Evolutionary conservation across 2,888 invertebrate genomes (phyloP).

Genomic region (Apodemia duryi): DNA sequence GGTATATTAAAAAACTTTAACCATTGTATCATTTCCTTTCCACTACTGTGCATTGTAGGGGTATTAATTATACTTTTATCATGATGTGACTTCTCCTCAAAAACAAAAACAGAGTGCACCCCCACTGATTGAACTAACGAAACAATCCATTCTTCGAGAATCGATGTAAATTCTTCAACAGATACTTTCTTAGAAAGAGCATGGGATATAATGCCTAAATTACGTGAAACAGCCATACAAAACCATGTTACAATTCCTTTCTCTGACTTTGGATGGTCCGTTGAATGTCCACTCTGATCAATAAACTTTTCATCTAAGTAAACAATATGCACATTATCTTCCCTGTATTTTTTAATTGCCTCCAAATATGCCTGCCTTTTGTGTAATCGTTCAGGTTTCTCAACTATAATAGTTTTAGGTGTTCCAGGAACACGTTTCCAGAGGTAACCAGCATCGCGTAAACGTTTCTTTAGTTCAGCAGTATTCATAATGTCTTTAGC

Average conservation of each 20-base stretch:
- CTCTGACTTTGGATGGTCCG: too few species aligned
- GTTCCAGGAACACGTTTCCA: conserved; percentile 15
- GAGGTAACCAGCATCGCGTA: neutral
- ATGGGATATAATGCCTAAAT: neutral
- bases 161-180: neutral
- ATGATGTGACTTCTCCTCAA: conserved; percentile 8
- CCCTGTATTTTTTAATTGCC: conserved; percentile 1
- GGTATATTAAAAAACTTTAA: conserved; percentile 12
- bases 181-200: neutral
- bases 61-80: neutral
- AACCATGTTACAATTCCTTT: neutral
- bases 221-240: neutral
- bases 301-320: conserved; percentile 10
- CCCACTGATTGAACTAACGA: neutral
- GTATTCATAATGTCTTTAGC: neutral
- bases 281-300: neutral
- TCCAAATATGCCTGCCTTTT: conserved; percentile 18
- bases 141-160: conserved; percentile 1
- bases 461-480: neutral
- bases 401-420: conserved; percentile 15
- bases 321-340: conserved; percentile 3
- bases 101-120: neutral
- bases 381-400: conserved; percentile 6
- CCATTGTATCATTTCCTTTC: conserved; percentile 16
- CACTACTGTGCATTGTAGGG: conserved; percentile 10